Percentiles rank a stretch among this genome's conserved stretches.
Evolutionary conservation across 1,140 invertebrate genomes (phyloP).

Genomic region (Orchestia grillus): DNA sequence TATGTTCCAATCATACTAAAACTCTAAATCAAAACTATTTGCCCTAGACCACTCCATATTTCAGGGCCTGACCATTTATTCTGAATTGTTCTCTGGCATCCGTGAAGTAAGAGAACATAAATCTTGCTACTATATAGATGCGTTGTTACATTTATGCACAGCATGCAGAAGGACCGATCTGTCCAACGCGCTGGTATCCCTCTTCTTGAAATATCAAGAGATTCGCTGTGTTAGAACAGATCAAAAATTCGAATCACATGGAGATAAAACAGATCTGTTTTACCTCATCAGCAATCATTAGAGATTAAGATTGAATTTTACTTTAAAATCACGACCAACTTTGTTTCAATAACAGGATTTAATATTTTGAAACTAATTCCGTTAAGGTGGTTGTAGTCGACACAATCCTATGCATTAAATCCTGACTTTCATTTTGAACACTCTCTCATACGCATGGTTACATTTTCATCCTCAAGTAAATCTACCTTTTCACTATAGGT

Average conservation of each 20-base stretch:
- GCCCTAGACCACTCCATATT: background rate
- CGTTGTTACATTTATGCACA: background rate
- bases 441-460: too few relatives aligned
- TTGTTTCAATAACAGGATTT: background rate
- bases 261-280: background rate
- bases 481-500: too few relatives aligned
- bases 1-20: background rate
- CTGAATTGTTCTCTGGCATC: too few relatives aligned
- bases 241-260: background rate
- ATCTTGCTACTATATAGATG: too few relatives aligned
- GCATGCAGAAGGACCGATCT: background rate
- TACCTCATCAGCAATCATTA: background rate
- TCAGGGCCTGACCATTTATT: too few relatives aligned
- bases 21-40: background rate
- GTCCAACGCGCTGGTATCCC: background rate
- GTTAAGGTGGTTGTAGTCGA: background rate
- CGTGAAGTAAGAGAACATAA: too few relatives aligned
- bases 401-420: too few relatives aligned
- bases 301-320: background rate
- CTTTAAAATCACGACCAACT: background rate
- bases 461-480: too few relatives aligned
- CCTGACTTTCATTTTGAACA: too few relatives aligned
- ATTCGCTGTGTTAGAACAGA: background rate
- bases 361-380: background rate
- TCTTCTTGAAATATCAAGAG: background rate